Conservation (phyloP, 1,140 invertebrate genomes). For the Goniozus legneri region DNA sequence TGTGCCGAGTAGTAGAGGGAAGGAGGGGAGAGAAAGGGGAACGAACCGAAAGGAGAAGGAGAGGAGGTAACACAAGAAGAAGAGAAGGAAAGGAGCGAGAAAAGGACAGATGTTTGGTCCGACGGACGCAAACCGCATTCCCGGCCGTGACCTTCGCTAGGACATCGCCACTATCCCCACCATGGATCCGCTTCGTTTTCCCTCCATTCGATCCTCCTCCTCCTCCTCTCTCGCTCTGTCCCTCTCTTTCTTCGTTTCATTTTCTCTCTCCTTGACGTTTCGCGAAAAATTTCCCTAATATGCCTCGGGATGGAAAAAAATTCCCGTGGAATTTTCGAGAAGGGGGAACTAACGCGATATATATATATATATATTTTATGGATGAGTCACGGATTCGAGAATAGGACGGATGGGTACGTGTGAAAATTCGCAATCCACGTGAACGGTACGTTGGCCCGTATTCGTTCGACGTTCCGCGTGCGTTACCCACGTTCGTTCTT, state of each 20-base stretch:
- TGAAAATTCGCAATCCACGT: constrained; percentile 7
- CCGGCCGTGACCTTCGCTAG: constrained; percentile 57
- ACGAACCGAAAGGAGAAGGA: constrained; percentile 9
- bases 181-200: constrained; percentile 9
- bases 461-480: too few relatives aligned
- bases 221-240: constrained; percentile 8
- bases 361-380: background rate
- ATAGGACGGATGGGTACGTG: background rate
- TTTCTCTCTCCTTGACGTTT: constrained; percentile 1
- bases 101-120: constrained; percentile 42
- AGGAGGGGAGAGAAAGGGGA: constrained; percentile 8
- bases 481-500: too few relatives aligned
- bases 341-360: background rate
- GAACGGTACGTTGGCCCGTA: too few relatives aligned
- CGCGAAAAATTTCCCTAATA: background rate
- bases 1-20: constrained; percentile 6
- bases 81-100: constrained; percentile 13
- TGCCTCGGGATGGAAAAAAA: too few relatives aligned
- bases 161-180: constrained; percentile 52
- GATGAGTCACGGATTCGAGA: background rate
- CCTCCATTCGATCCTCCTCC: constrained; percentile 7
- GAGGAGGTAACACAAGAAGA: constrained; percentile 5
- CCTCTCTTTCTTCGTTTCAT: constrained; percentile 12
- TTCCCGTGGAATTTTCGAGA: too few relatives aligned
- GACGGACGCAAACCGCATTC: constrained; percentile 52